phyloP scores from a whole-genome alignment of 2,888 invertebrate genomes.

The Synanthedon tipuliformis region DNA sequence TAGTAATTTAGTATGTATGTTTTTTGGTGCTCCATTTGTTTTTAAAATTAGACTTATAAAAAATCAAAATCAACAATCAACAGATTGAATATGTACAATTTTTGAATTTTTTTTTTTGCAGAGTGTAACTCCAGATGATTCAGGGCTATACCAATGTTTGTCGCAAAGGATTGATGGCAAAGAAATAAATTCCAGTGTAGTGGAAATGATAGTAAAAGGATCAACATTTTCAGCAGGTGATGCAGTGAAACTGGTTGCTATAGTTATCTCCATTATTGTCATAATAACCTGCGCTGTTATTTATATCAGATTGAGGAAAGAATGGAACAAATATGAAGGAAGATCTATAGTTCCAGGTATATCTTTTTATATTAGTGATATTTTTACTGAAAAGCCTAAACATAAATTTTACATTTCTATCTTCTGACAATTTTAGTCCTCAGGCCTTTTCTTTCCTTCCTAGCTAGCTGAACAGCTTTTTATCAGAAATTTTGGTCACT shows the following conservation, averaged over 20 bases:
- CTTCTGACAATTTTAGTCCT: too few relatives aligned
- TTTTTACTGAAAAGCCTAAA: too few relatives aligned
- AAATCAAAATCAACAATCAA: too few relatives aligned
- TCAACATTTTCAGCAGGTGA: constrained; percentile 46
- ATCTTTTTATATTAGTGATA: too few relatives aligned
- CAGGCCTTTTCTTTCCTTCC: too few relatives aligned
- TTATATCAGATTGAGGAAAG: constrained; percentile 49
- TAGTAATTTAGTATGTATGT: too few relatives aligned
- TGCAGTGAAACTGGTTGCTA: constrained; percentile 56
- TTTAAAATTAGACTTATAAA: too few relatives aligned
- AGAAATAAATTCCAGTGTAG: constrained; percentile 64
- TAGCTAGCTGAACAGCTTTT: too few relatives aligned
- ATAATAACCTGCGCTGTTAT: constrained; percentile 51
- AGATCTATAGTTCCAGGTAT: constrained; percentile 46
- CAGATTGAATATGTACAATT: not conserved
- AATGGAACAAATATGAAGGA: constrained; percentile 55
- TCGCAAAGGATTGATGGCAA: constrained; percentile 68
- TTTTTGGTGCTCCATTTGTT: too few relatives aligned
- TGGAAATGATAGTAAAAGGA: constrained; percentile 72
- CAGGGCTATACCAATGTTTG: constrained; percentile 75
- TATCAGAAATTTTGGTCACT: too few relatives aligned
- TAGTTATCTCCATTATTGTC: constrained; percentile 54
- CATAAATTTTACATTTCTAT: too few relatives aligned
- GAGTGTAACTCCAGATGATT: constrained; percentile 72
- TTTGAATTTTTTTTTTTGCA: constrained; percentile 26